Evolutionary conservation across 2,888 invertebrate species (phyloP).

Genomic region (Parthenolecanium corni): DNA sequence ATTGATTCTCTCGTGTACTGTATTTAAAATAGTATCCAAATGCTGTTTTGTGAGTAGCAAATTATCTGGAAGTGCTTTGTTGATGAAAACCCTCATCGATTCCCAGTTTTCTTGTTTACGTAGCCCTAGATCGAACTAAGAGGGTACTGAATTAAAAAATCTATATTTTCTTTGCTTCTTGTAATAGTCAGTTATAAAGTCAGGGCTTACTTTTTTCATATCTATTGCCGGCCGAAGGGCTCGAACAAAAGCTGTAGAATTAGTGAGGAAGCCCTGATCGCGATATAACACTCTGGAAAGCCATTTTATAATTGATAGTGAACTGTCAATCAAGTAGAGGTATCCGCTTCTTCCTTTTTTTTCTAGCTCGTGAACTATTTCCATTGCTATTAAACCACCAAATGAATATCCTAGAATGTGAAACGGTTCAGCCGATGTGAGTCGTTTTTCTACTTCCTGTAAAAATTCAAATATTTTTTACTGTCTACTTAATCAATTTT

Average conservation of each 20-base stretch:
- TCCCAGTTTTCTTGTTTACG: conserved; percentile 1
- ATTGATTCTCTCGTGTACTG: not conserved
- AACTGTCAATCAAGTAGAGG: conserved; percentile 65
- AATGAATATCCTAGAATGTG: conserved; percentile 73
- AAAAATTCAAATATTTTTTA: not conserved
- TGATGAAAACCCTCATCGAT: not conserved
- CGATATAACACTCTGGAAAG: conserved; percentile 34
- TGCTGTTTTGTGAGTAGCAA: not conserved
- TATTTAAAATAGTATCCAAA: conserved; percentile 1
- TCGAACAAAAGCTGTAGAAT: conserved; percentile 9
- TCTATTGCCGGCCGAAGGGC: not conserved
- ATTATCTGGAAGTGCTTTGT: conserved; percentile 4
- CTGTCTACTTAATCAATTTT: too few species aligned
- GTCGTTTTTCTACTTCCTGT: conserved; percentile 16
- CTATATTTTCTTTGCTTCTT: too few species aligned
- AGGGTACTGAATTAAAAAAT: too few species aligned
- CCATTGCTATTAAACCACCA: conserved; percentile 64
- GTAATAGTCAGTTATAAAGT: too few species aligned
- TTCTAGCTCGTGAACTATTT: conserved; percentile 62
- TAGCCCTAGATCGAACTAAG: conserved; percentile 1
- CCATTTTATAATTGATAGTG: conserved; percentile 55
- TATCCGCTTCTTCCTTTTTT: conserved; percentile 49
- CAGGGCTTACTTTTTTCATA: not conserved
- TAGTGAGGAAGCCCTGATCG: conserved; percentile 5
- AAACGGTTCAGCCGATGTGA: not conserved